Evolutionary conservation across 2,113 vertebrate genomes (phyloP).

Genomic region (Tachycineta bicolor): DNA sequence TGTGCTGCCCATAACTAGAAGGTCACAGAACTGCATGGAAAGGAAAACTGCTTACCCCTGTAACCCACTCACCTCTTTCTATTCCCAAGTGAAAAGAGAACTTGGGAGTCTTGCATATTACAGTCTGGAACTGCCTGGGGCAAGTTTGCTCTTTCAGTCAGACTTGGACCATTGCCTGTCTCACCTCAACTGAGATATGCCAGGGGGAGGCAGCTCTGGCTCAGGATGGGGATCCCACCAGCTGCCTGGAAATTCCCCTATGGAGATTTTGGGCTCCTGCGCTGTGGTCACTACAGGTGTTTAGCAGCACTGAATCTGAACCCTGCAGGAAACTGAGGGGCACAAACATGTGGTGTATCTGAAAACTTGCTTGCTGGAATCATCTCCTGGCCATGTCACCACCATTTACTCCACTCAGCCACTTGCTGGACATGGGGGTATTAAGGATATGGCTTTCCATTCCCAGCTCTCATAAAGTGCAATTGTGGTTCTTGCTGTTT

Average conservation of each 20-base stretch:
- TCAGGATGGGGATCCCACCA: background rate
- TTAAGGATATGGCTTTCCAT: background rate
- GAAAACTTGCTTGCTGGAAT: accelerated
- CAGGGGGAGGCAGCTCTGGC: accelerated
- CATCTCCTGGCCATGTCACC: background rate
- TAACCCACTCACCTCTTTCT: background rate
- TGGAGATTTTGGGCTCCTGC: accelerated
- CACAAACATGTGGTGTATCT: accelerated
- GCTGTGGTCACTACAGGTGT: accelerated
- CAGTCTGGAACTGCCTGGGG: background rate
- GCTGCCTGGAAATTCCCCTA: background rate
- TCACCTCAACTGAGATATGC: background rate
- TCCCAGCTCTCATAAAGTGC: background rate
- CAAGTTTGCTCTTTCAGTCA: background rate
- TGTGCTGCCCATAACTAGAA: background rate
- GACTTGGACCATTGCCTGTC: background rate
- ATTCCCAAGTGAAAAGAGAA: background rate
- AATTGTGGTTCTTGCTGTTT: background rate
- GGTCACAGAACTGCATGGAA: background rate
- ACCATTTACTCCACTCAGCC: background rate
- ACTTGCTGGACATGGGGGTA: accelerated
- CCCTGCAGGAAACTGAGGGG: background rate
- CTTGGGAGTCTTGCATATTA: background rate
- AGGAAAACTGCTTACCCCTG: background rate
- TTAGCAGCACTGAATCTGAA: background rate